Evolutionary conservation across 2,797 vertebrate genomes (phyloP), one percentile per base, ranked within the genome.

Genomic region (Anas capensis): DNA sequence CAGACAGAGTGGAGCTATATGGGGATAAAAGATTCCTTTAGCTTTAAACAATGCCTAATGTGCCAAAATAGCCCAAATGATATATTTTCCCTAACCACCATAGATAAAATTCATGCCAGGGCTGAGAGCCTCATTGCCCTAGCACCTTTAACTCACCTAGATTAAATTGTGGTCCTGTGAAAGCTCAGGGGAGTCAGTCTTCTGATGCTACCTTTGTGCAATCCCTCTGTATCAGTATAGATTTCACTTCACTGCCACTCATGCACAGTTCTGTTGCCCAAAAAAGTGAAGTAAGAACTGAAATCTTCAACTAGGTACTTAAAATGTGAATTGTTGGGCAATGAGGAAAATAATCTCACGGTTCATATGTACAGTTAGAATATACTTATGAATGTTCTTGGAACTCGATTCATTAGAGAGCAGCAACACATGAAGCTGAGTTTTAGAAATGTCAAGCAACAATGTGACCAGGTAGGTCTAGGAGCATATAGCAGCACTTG

Each of bases 1-100:
- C 68, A 90, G 77, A 73, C 58, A 4, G 87, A 95, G 65, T 19
- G 42, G 54, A 92, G 82, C 31, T 94, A 20, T 68, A 71, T 15
- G 19, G 54, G 81, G 83, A 73, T 85, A 92, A 95, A 76, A 76
- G 86, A 92, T 36, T 76, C 44, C 61, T 82, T 83, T 86, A 88
- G 76, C 80, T 95, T 95, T 78, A 80, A 56, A 62, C 93, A 82
- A 36, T 81, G 51, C 69, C 38, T 85, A 48, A 76, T 75, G 31
- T 83, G 86, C 65, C 90, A 91, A 71, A 60, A 57, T 29, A 94
- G 62, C 31, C 66, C 72, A 94, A 92, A 82, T 58, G 8, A 89
- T n/a, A 92, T 31, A n/a, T 44, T 94, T 93, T 95, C 64, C 46
- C 66, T 82, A 73, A 77, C 83, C 78, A 57, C 31, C 3, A 0